These are phyloP conservation scores for Nemoura dubitans DNA, from an alignment of 2,888 invertebrate species.

Conservation along the genomic window DNA sequence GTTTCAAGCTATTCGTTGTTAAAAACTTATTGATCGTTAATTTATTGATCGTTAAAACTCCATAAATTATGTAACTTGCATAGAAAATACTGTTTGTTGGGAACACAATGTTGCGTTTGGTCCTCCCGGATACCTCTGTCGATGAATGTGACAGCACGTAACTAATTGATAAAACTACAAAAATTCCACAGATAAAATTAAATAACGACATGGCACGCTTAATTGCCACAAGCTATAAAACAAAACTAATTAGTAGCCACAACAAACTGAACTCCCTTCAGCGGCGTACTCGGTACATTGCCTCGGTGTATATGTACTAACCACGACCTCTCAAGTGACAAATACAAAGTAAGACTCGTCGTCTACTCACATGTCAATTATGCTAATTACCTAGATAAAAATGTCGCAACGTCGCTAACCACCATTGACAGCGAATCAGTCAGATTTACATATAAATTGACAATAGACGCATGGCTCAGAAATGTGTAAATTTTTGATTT, in stretches of 20 bases:
- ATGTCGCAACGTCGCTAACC: background rate
- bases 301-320: background rate
- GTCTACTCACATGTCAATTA: background rate
- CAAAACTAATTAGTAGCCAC: background rate
- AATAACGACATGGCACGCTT: background rate
- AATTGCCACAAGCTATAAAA: background rate
- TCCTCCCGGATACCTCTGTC: background rate
- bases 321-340: background rate
- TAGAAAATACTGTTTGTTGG: conserved; percentile 17
- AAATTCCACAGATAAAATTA: background rate
- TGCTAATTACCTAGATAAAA: background rate
- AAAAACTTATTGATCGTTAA: no score
- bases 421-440: background rate
- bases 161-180: background rate
- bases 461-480: no score
- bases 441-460: background rate
- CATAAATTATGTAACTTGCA: background rate
- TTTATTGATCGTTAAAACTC: no score
- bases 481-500: no score
- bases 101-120: conserved; percentile 25
- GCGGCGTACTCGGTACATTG: background rate
- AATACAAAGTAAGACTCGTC: background rate
- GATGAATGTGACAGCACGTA: background rate
- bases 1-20: background rate
- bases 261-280: background rate